Evolutionary conservation across 2,113 vertebrate species (phyloP).

Genomic region (Eretmochelys imbricata): DNA sequence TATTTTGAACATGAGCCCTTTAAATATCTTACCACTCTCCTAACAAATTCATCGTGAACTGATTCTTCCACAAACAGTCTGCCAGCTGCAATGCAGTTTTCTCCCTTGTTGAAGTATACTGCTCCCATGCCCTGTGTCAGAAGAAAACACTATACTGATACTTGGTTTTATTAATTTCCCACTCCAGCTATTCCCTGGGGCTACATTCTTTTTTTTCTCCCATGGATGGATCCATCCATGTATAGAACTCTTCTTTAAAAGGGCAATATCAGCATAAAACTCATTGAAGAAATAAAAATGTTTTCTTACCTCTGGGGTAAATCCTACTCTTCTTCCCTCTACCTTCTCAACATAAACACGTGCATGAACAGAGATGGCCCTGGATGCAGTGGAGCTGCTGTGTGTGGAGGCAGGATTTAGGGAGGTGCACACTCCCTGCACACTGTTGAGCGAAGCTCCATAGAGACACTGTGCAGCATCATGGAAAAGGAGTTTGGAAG

Average conservation of each 20-base stretch:
- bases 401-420: neutral
- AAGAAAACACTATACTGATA: neutral
- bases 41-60: slow-evolving; percentile 85
- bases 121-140: slow-evolving; percentile 83
- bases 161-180: neutral
- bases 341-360: neutral
- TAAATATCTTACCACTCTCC: slow-evolving; percentile 81
- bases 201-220: neutral
- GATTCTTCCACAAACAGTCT: slow-evolving; percentile 87
- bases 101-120: slow-evolving; percentile 89
- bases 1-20: neutral
- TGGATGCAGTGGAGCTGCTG: neutral
- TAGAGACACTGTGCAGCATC: neutral
- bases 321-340: neutral
- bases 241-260: neutral
- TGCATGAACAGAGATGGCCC: neutral
- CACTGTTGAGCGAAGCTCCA: neutral
- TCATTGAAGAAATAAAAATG: neutral
- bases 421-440: neutral
- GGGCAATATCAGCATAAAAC: neutral
- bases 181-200: neutral
- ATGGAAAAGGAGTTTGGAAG: neutral
- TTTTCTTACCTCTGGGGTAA: neutral
- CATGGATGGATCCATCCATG: neutral
- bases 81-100: slow-evolving; percentile 89